A percentile compares a stretch with the other conserved stretches of the same genome.
Evolutionary conservation across 2,113 vertebrate genomes (phyloP).

Genomic region (Psilopogon haemacephalus): DNA sequence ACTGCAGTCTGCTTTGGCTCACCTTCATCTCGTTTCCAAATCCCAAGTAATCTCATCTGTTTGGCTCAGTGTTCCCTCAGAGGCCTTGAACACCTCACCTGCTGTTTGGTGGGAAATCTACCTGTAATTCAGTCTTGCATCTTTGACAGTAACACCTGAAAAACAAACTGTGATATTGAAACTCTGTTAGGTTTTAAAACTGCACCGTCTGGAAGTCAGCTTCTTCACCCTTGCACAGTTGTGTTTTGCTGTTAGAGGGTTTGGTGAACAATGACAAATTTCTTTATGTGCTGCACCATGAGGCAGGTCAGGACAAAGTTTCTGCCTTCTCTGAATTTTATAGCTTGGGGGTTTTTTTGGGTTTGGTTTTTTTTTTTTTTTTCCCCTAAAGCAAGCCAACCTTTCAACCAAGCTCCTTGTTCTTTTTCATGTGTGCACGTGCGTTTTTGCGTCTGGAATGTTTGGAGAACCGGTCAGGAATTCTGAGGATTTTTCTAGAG

Average conservation of each 20-base stretch:
- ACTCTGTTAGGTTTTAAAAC: slow-evolving; percentile 9
- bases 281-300: neutral
- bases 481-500: neutral
- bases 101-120: slow-evolving; percentile 18
- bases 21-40: slow-evolving; percentile 45
- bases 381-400: neutral
- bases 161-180: slow-evolving; percentile 21
- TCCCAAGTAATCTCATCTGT: neutral
- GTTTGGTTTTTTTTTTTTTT: too few species aligned
- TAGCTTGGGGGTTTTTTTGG: neutral
- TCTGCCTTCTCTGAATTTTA: slow-evolving; percentile 13
- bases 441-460: neutral
- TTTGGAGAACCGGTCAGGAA: neutral
- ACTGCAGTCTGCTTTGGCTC: slow-evolving; percentile 3
- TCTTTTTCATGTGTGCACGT: neutral
- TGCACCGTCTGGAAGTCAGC: neutral
- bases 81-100: slow-evolving; percentile 20
- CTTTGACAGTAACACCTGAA: slow-evolving; percentile 7
- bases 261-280: slow-evolving; percentile 8
- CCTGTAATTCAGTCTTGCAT: slow-evolving; percentile 40
- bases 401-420: neutral
- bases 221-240: neutral
- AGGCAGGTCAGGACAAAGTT: slow-evolving; percentile 51
- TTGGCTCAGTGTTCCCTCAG: slow-evolving; percentile 14
- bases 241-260: neutral